Evolutionary conservation across 2,797 vertebrate genomes (phyloP), one percentile per base, ranked within the genome.

Genomic region (Urophycis tenuis): DNA sequence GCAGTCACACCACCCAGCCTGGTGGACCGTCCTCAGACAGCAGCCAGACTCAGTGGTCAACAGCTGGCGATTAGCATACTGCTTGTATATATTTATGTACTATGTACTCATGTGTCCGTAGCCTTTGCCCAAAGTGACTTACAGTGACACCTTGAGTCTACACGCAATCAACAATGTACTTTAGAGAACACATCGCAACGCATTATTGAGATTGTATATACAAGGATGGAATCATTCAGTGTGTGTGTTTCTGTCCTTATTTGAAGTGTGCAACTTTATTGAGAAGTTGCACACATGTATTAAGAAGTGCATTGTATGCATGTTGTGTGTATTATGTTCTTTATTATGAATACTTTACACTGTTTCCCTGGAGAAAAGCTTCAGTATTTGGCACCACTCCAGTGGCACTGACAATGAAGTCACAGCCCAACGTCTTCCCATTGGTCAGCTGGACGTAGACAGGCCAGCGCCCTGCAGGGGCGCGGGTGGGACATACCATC

Each of bases 331-430:
- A 39, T 39, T 39, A 22, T 22, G 22, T 1, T 7, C 5, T 53
- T 53, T 53, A 22, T 53, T 53, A 14, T 49, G 45, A 3, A 4
- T 49, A 19, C 5, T n/a, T 95, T 91, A 98, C 97, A 0, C 89
- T 90, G 91, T 98, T 99, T 74, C 94, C 93, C n/a, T 83, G 84
- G 82, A 97, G 91, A 90, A 98, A 98, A 0, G 94, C 94, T 53
- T 95, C 90, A 0, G 90, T 89, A 78, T 97, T 98, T 74, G 96
- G 96, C 45, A 92, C 87, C 8, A 99, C 96, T 72, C 97, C 97
- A 0, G 96, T 99, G 75, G 97, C 96, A 29, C 97, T 98, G 86
- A 99, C 93, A 22, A 99, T 89, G 81, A 99, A 95, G 89, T 98
- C 89, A 14, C 96, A 99, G 84, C 98, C 95, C 41, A 94, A 96